These are phyloP conservation scores for Vireo altiloquus DNA, from an alignment of 2,113 vertebrate species.

Conservation along the genomic window DNA sequence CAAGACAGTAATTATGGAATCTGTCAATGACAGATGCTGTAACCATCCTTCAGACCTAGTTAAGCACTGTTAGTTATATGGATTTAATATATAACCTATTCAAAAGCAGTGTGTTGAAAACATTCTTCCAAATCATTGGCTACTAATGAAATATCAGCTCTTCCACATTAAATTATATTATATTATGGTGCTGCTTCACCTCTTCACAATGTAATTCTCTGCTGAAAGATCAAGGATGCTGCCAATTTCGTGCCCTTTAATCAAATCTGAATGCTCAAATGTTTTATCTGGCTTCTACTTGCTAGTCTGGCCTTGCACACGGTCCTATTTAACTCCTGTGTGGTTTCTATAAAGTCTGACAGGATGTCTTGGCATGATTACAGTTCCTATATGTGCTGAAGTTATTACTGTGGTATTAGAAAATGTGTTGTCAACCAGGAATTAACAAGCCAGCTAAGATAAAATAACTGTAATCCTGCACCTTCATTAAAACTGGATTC, in stretches of 20 bases:
- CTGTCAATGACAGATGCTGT: not conserved
- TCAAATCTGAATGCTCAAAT: constrained; percentile 5
- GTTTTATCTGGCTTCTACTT: constrained; percentile 5
- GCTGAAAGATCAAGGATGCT: not conserved
- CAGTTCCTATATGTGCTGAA: not conserved
- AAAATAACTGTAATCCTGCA: constrained; percentile 10
- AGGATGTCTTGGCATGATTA: not conserved
- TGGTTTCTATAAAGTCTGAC: not conserved
- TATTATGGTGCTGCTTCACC: not conserved
- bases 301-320: not conserved
- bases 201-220: not conserved
- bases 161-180: not conserved
- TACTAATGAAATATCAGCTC: constrained; percentile 33
- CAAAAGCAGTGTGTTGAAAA: constrained; percentile 1
- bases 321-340: not conserved
- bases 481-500: constrained; percentile 14
- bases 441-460: not conserved
- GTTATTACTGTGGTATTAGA: not conserved
- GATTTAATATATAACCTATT: not conserved
- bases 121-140: not conserved
- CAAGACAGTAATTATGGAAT: not conserved
- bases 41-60: not conserved
- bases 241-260: not conserved
- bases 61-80: not conserved
- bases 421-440: not conserved